Conservation (phyloP, 2,113 vertebrate genomes). For the Emberiza fucata region DNA sequence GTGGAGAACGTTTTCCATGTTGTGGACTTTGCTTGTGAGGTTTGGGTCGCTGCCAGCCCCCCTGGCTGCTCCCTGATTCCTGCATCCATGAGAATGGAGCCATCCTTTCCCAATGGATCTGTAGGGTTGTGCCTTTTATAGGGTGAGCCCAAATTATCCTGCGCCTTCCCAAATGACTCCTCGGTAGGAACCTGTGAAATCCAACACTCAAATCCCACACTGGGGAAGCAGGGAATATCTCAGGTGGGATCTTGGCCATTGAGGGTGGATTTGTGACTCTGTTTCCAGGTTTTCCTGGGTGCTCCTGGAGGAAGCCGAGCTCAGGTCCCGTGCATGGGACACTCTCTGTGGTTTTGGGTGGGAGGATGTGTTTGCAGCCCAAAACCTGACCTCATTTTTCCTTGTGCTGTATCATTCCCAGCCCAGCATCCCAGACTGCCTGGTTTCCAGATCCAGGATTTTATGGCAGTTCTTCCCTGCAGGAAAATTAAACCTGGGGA, state of each 20-base stretch:
- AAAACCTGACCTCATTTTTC: not conserved
- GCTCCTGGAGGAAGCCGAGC: not conserved
- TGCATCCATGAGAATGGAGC: accelerated
- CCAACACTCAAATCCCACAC: accelerated
- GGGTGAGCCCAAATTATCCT: not conserved
- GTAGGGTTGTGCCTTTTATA: accelerated
- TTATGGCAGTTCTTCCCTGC: not conserved
- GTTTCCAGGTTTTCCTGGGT: not conserved
- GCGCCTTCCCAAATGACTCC: accelerated
- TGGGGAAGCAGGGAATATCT: not conserved
- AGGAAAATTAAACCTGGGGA: accelerated
- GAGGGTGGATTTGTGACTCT: accelerated
- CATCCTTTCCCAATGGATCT: accelerated
- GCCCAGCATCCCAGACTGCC: not conserved
- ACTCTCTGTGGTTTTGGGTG: accelerated
- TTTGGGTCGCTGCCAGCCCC: no score
- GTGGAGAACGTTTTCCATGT: accelerated
- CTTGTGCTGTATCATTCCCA: accelerated
- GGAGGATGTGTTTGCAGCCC: not conserved
- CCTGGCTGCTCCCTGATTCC: not conserved
- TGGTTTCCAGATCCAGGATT: not conserved
- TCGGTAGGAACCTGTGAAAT: not conserved
- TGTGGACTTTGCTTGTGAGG: not conserved
- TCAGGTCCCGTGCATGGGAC: accelerated
- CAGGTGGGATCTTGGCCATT: accelerated